These are phyloP conservation scores for Oncorhynchus tshawytscha DNA, from an alignment of 2,113 vertebrate genomes.

Conservation along the genomic window DNA sequence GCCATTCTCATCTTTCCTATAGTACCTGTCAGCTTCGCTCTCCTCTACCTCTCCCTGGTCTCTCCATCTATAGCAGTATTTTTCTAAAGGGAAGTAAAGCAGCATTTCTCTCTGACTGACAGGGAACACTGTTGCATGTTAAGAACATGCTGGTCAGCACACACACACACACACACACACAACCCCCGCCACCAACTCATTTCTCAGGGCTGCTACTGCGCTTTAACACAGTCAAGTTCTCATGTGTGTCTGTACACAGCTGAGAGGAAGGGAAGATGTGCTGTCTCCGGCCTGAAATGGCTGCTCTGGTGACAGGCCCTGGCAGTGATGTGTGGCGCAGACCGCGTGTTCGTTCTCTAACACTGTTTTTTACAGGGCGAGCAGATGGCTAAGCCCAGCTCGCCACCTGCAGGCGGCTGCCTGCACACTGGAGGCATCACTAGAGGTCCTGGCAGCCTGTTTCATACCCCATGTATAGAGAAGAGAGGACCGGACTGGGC, in stretches of 20 bases:
- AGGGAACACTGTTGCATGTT: slow-evolving; percentile 53
- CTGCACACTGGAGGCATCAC: slow-evolving; percentile 52
- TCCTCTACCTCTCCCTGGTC: not conserved
- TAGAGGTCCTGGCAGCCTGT: slow-evolving; percentile 52
- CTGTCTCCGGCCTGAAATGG: slow-evolving; percentile 28
- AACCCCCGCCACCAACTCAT: slow-evolving; percentile 30
- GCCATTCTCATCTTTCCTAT: slow-evolving; percentile 21
- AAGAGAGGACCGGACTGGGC: slow-evolving; percentile 39
- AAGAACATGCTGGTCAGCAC: slow-evolving; percentile 40
- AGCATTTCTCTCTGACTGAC: slow-evolving; percentile 36
- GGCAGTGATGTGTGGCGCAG: slow-evolving; percentile 66
- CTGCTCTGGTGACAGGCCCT: slow-evolving; percentile 30
- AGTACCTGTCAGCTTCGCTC: slow-evolving; percentile 15
- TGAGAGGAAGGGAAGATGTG: slow-evolving; percentile 8
- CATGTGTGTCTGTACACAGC: slow-evolving; percentile 11
- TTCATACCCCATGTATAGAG: slow-evolving; percentile 40
- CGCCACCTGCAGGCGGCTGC: slow-evolving; percentile 72
- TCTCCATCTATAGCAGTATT: slow-evolving; percentile 2
- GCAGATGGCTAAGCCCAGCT: slow-evolving; percentile 75
- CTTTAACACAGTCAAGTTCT: slow-evolving; percentile 23
- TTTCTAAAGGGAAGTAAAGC: not conserved
- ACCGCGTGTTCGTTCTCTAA: slow-evolving; percentile 30
- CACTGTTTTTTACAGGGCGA: slow-evolving; percentile 67
- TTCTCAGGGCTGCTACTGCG: slow-evolving; percentile 28
- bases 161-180: slow-evolving; percentile 15